phyloP scores from a whole-genome alignment of 2,888 invertebrate genomes.

The Cyclophora punctaria region DNA sequence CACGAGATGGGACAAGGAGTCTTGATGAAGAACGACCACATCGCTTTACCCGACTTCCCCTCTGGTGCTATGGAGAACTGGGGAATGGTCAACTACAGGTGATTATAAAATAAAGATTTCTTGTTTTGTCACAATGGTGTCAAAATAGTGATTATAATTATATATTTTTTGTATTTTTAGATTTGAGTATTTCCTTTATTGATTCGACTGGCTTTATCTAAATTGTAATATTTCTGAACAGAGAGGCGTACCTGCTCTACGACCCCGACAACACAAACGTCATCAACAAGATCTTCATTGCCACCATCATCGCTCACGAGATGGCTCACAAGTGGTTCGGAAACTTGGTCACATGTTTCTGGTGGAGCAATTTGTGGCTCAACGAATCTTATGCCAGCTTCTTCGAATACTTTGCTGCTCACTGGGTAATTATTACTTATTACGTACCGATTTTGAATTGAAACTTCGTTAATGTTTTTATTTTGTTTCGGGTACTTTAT shows the following conservation, averaged over 20 bases:
- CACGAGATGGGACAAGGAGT: slow-evolving; percentile 71
- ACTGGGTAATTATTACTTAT: slow-evolving; percentile 45
- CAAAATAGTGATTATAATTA: neutral
- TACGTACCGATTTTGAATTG: too few species aligned
- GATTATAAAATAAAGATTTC: slow-evolving; percentile 5
- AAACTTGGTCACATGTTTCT: slow-evolving; percentile 83
- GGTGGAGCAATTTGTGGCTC: slow-evolving; percentile 86
- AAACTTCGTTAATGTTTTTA: too few species aligned
- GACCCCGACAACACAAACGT: slow-evolving; percentile 57
- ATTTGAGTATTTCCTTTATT: too few species aligned
- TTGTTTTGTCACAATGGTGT: neutral
- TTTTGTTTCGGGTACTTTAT: too few species aligned
- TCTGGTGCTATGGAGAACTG: slow-evolving; percentile 91
- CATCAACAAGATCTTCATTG: slow-evolving; percentile 66
- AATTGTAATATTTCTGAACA: slow-evolving; percentile 14
- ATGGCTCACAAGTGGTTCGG: slow-evolving; percentile 90
- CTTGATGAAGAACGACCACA: slow-evolving; percentile 78
- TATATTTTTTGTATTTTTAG: slow-evolving; percentile 9
- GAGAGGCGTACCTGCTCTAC: slow-evolving; percentile 66
- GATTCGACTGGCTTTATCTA: too few species aligned
- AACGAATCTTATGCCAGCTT: slow-evolving; percentile 82
- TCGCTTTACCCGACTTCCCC: slow-evolving; percentile 85
- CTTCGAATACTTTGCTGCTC: slow-evolving; percentile 81
- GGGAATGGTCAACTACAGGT: slow-evolving; percentile 88
- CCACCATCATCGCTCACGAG: slow-evolving; percentile 82